Conservation (phyloP, 2,113 vertebrate genomes). For the Gyps fulvus region DNA sequence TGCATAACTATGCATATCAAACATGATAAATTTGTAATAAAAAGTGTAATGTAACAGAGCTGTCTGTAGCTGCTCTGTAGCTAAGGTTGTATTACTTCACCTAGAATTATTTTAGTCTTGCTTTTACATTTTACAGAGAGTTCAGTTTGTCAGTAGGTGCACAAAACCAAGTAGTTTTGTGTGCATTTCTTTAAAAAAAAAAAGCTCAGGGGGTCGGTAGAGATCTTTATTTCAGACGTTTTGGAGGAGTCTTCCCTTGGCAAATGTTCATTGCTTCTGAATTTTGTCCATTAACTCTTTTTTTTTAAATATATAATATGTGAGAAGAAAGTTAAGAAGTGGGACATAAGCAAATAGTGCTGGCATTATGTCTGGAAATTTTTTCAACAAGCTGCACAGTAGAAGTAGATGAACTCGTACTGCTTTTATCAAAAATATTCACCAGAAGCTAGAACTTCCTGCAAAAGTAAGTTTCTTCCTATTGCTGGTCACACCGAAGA, state of each 20-base stretch:
- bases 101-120: background rate
- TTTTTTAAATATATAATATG: background rate
- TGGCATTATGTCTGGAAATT: background rate
- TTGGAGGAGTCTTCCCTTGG: background rate
- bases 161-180: background rate
- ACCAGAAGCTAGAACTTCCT: background rate
- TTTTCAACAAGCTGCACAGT: background rate
- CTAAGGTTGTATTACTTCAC: background rate
- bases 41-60: background rate
- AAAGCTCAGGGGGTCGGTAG: accelerated
- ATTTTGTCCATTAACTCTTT: background rate
- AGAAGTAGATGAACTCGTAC: background rate
- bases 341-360: background rate
- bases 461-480: background rate
- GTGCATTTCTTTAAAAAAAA: background rate
- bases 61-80: background rate
- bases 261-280: background rate
- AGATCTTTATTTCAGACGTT: background rate
- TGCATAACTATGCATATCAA: background rate
- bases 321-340: background rate
- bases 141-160: background rate
- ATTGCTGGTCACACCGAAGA: background rate
- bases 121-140: background rate
- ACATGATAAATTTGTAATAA: background rate
- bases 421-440: background rate